A percentile compares a stretch with the other conserved stretches of the same genome.
These are phyloP conservation scores for Lagorchestes hirsutus DNA, from an alignment of 2,797 vertebrate genomes.

Conservation along the genomic window DNA sequence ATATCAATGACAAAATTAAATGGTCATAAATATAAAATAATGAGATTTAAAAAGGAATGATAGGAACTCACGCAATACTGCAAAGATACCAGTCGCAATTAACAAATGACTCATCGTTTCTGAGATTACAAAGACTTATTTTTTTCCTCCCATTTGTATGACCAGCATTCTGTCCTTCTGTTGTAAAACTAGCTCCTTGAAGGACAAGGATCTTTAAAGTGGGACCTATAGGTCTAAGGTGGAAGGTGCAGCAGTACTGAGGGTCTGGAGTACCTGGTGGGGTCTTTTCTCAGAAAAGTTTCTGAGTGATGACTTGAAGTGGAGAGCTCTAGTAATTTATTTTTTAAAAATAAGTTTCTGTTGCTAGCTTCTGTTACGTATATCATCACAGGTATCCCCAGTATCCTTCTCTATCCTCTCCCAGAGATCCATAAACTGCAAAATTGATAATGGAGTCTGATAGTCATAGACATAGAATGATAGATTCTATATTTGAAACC, in stretches of 20 bases:
- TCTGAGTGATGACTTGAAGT: background rate
- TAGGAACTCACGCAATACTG: background rate
- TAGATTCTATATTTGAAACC: background rate
- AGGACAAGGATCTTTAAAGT: slow-evolving; percentile 11
- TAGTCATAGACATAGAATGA: background rate
- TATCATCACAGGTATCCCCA: background rate
- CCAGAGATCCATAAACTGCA: background rate
- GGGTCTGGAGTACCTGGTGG: background rate
- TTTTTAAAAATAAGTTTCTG: background rate
- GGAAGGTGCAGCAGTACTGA: background rate
- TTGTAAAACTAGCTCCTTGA: background rate
- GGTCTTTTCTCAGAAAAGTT: background rate
- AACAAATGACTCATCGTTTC: background rate
- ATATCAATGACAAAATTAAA: background rate
- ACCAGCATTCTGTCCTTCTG: background rate
- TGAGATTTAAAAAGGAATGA: background rate
- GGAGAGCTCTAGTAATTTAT: background rate
- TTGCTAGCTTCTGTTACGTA: background rate
- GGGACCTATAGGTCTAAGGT: background rate
- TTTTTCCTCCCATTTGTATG: background rate
- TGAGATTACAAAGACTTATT: background rate
- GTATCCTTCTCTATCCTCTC: background rate
- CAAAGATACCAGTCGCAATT: background rate
- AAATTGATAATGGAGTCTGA: background rate
- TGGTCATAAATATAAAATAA: background rate